Conservation (phyloP, 2,113 vertebrate genomes). For the Trichechus manatus region DNA sequence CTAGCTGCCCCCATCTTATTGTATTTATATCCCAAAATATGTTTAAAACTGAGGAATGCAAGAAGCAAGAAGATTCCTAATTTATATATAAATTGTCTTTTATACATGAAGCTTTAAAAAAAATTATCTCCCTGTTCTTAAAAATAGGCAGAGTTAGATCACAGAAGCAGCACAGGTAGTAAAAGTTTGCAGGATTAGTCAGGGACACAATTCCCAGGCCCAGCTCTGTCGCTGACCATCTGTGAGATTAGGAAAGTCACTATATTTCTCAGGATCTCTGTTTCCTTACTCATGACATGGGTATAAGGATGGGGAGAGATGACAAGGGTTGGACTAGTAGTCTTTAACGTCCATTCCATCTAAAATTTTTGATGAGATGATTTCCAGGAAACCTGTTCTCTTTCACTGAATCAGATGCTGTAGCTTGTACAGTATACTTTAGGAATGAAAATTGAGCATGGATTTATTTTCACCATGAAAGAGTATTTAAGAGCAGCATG, state of each 20-base stretch:
- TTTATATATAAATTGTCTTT: neutral
- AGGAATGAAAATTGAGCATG: neutral
- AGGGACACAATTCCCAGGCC: neutral
- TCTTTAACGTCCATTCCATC: neutral
- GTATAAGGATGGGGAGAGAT: neutral
- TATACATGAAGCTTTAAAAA: neutral
- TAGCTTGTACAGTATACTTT: neutral
- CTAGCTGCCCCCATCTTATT: neutral
- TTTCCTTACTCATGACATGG: neutral
- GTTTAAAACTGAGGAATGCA: neutral
- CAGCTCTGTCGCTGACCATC: neutral
- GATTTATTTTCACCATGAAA: neutral
- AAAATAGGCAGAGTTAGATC: neutral
- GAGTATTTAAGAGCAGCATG: neutral
- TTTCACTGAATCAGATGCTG: neutral
- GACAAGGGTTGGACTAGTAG: neutral
- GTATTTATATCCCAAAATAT: constrained; percentile 35
- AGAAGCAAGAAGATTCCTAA: neutral
- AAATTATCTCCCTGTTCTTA: neutral
- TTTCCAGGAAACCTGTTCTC: constrained; percentile 10
- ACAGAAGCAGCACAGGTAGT: neutral
- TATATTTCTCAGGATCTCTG: neutral
- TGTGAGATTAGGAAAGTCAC: neutral
- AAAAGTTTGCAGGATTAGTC: neutral
- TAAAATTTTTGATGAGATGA: neutral